Evolutionary conservation across 2,797 vertebrate species (phyloP), one percentile per base, ranked within the genome.

Genomic region (Clarias fuscus): DNA sequence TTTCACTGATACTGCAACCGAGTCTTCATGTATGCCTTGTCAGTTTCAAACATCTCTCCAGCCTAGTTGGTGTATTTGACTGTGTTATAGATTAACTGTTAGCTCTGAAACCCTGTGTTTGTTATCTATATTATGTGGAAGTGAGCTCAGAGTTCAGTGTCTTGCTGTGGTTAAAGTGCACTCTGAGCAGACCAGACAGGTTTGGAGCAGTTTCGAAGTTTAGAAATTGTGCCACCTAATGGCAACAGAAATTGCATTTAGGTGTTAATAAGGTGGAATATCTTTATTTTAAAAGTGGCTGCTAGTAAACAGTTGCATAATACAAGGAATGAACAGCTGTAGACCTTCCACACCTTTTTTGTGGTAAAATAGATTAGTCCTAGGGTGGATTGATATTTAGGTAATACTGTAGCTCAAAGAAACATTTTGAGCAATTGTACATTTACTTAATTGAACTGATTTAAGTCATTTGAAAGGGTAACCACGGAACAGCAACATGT

Each of bases 131-230:
- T 81, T 71, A 43, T 83, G 76, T 75, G 79, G 56, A 83, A 43
- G 37, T 7, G 22, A 90, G 88, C 86, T 88, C 90, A 90, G 90
- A 89, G 90, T 90, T 85, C 87, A 88, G 71, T 58, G 85, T 75
- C 87, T 87, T 37, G 56, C 61, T 5, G 1, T 62, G 72, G 80
- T n/a, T 86, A 78, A 87, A 83, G 82, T 76, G 81, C 59, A 81
- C 40, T 59, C 20, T n/a, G 67, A 48, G 65, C 56, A 65, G 53
- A n/a, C 70, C 22, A 75, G 33, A 75, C 15, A 58, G 37, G 61
- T 15, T 33, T 48, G 6, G 58, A 61, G 79, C 56, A 6, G 76
- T 83, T 85, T 11, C 7, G 37, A 86, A 78, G 58, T 37, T 71
- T 79, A 37, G 73, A 83, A 80, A 86, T 65, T 82, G 84, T 89